Percentiles rank a stretch among this genome's conserved stretches.
These are phyloP conservation scores for Tyrannus savana DNA, from an alignment of 2,113 vertebrate genomes.

Conservation along the genomic window DNA sequence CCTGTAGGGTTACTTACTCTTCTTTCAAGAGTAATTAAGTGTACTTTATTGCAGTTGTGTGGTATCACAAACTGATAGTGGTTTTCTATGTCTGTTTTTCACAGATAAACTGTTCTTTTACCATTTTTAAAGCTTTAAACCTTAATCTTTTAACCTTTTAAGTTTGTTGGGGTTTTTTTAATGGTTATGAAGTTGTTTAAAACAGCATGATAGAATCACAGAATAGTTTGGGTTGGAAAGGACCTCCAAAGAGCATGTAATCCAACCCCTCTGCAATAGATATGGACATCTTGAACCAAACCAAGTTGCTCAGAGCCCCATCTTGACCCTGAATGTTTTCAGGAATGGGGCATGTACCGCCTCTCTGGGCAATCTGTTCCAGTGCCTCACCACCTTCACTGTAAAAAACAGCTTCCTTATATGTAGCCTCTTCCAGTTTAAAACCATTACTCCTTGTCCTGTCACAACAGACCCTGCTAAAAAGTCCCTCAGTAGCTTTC, in stretches of 20 bases:
- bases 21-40: not conserved
- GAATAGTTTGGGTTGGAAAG: not conserved
- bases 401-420: not conserved
- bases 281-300: not conserved
- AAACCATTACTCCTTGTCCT: not conserved
- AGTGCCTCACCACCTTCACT: not conserved
- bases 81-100: not conserved
- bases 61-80: not conserved
- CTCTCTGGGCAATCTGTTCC: not conserved
- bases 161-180: not conserved
- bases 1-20: not conserved
- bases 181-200: not conserved
- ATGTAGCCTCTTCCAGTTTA: not conserved
- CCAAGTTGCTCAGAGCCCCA: not conserved
- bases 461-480: rapidly evolving
- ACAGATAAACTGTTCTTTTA: not conserved
- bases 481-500: not conserved
- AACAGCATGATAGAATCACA: not conserved
- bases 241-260: not conserved
- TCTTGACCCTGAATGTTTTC: not conserved
- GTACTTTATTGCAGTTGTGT: not conserved
- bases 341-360: too few species aligned
- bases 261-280: rapidly evolving
- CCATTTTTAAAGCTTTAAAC: not conserved
- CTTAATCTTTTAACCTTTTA: not conserved